Evolutionary conservation across 2,113 vertebrate species (phyloP), one percentile per base, ranked within the genome.

Genomic region (Camelus dromedarius): DNA sequence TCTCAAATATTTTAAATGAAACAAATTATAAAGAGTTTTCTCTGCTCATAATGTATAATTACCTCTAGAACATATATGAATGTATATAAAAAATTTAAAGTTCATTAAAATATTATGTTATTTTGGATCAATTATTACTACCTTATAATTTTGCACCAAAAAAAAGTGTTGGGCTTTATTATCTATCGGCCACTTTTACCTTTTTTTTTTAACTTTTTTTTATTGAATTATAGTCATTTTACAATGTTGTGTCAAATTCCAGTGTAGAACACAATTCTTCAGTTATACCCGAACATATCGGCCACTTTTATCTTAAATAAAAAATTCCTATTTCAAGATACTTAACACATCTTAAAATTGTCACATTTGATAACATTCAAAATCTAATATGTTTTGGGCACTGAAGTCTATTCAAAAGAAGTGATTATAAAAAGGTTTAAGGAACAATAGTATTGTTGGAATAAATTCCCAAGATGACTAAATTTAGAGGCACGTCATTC

Each of bases 361-460:
- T 28, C 54, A 42, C 28, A 3, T 85, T 64, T 79, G 46, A 8
- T 19, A 93, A 24, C 28, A 83, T 87, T 89, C 14, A 77, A 66
- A 87, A 42, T 91, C 38, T 42, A 77, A 54, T 66, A 2, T 87
- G 82, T 70, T 95, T 86, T 7, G 28, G 9, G 4, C 56, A 24
- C 2, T 85, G 18, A 91, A 58, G 20, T 97, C 24, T 86, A 2
- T 90, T 95, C 89, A 69, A 82, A 93, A 56, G 62, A 89, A 87
- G 14, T 62, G 26, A 75, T 58, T 38, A 87, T 75, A 18, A 76
- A 56, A 91, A 82, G 18, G 6, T 56, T 82, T 90, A 82, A 97
- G 86, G 48, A 93, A 58, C 7, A 50, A 3, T 64, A 75, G 8
- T 79, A 16, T 67, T 89, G 3, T 48, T 92, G 76, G 35, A 64